Percentiles rank a stretch among this genome's conserved stretches.
Evolutionary conservation across 2,113 vertebrate species (phyloP).

Genomic region (Pionites leucogaster): DNA sequence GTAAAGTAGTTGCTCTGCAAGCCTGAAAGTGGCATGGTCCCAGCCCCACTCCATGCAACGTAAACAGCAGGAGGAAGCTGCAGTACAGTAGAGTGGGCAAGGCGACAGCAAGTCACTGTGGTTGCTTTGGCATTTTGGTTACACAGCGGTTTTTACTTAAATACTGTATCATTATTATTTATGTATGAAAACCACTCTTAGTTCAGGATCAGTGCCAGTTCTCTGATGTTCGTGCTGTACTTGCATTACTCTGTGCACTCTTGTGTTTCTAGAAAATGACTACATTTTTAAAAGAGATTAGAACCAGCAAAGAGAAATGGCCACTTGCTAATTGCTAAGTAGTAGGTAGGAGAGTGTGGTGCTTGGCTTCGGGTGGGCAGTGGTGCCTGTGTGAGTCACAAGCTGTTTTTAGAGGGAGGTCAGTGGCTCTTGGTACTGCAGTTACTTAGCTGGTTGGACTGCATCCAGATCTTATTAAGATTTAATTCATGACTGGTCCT

Average conservation of each 20-base stretch:
- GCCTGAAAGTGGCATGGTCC: not conserved
- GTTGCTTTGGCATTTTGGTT: not conserved
- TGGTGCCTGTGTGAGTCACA: not conserved
- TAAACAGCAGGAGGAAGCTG: not conserved
- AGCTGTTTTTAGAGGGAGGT: not conserved
- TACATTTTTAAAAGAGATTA: not conserved
- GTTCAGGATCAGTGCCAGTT: conserved; percentile 25
- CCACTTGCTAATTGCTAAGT: not conserved
- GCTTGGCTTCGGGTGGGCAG: not conserved
- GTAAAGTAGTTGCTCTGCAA: not conserved
- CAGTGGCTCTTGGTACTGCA: conserved; percentile 8
- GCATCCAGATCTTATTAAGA: conserved; percentile 39
- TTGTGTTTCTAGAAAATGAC: not conserved
- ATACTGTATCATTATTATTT: not conserved
- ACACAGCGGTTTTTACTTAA: not conserved
- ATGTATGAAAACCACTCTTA: conserved; percentile 14
- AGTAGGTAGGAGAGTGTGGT: not conserved
- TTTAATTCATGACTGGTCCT: conserved; percentile 22
- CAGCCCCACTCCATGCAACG: not conserved
- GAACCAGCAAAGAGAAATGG: not conserved
- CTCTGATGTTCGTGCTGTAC: not conserved
- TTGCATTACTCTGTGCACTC: not conserved
- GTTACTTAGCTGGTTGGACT: conserved; percentile 15
- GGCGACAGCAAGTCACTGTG: not conserved
- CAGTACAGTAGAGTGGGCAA: not conserved